Base-by-base conservation (phyloP, 2,888 invertebrate genomes). In the Thalpophila matura region DNA sequence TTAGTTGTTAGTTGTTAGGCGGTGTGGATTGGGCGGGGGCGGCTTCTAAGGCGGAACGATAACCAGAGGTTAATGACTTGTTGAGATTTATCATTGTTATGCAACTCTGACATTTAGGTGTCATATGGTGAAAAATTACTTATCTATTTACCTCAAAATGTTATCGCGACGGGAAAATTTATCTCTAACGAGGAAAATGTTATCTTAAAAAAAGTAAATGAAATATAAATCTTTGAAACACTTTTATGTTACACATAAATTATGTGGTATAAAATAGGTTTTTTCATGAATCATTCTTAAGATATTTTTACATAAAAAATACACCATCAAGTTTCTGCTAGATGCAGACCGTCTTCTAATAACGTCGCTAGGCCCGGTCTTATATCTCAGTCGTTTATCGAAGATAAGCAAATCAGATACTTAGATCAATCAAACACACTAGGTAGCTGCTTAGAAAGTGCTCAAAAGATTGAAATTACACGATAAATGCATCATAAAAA, bases 211-310 rank as follows among this genome's bases (percentile, higher is more conserved):
- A 67, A 63, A 56, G 45, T 58, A 62, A 57, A 72, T 67, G 26
- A 49, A 62, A 63, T 73, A 35, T 64, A 74, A 74, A 58, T 70
- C 66, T 63, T 63, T 45, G 20, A 37, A 70, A 68, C 57, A 57
- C 46, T 57, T 73, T 73, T 50, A 77, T 74, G 50, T 43, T 59
- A 64, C 45, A 46, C 40, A 62, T 70, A 59, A 78, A 69, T 74
- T 65, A 61, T 65, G 69, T 43, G 43, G 45, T 49, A 55, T 61
- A 61, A 61, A 60, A 72, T 45, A 47, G 47, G 46, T 37, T 54
- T 62, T 51, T 60, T 54, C 35, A 53, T 76, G 62, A 62, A 59
- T 71, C 60, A 61, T 61, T 68, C 55, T 47, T 26, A n/a, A 68
- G 53, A 61, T 43, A 68, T 61, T 61, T 65, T 40, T 35, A 37